A percentile compares a stretch with the other conserved stretches of the same genome.
Conservation (phyloP, 2,888 invertebrate genomes). For the Flexamia atlantica region DNA sequence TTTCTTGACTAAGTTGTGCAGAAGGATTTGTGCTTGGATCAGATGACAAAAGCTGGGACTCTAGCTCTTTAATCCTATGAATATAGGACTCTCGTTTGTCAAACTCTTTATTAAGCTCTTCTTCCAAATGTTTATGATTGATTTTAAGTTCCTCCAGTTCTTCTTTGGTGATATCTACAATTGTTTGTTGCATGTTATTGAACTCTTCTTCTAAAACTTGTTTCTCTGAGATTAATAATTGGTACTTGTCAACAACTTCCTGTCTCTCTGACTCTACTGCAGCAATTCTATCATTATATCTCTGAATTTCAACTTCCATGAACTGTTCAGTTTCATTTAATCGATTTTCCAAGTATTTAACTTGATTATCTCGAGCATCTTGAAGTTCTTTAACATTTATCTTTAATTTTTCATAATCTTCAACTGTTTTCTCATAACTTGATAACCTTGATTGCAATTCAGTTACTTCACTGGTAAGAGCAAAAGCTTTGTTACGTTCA, state of each 20-base stretch:
- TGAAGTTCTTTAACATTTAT: slow-evolving; percentile 74
- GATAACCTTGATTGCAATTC: slow-evolving; percentile 18
- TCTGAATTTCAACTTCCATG: slow-evolving; percentile 57
- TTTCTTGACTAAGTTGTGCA: background rate
- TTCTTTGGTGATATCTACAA: slow-evolving; percentile 51
- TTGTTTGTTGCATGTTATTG: slow-evolving; percentile 55
- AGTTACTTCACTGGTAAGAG: slow-evolving; percentile 44
- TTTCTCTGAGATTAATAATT: slow-evolving; percentile 63
- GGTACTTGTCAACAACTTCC: slow-evolving; percentile 67
- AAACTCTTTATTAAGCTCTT: slow-evolving; percentile 75
- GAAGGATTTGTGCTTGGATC: background rate
- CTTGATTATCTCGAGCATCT: slow-evolving; percentile 67
- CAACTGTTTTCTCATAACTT: slow-evolving; percentile 76
- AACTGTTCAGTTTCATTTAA: slow-evolving; percentile 40
- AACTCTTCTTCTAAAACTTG: slow-evolving; percentile 61
- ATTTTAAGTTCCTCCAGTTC: slow-evolving; percentile 59
- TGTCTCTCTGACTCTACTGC: slow-evolving; percentile 65
- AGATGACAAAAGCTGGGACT: background rate
- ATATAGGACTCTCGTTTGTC: slow-evolving; percentile 75
- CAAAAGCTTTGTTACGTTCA: slow-evolving; percentile 46
- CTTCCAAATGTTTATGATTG: slow-evolving; percentile 62
- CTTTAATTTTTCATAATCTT: slow-evolving; percentile 77
- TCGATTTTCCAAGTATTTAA: slow-evolving; percentile 70
- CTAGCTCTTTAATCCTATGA: slow-evolving; percentile 39
- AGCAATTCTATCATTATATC: slow-evolving; percentile 44